Evolutionary conservation across 2,113 vertebrate genomes (phyloP), one percentile per base, ranked within the genome.

Genomic region (Tenrec ecaudatus): DNA sequence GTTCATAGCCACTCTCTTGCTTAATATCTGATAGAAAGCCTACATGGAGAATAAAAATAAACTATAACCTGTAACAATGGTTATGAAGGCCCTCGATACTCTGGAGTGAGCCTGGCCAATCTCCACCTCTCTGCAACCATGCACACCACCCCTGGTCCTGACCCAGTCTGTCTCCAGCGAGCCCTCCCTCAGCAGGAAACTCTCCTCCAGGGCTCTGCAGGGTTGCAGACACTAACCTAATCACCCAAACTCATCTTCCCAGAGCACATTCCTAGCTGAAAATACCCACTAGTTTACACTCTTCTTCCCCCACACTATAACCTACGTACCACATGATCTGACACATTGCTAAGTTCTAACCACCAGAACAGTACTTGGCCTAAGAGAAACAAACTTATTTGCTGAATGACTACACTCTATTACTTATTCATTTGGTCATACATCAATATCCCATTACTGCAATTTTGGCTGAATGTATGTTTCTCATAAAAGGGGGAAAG

Each of bases 1-100:
- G 29, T 83, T 91, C 1, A n/a, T 12, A 92, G 22, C 17, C 11
- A 82, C 15, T 86, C 38, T 85, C 36, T 71, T 87, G 73, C 6
- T 95, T 78, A 89, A 91, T 80, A 82, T 47, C n/a, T 60, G 92
- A 78, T 4, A 90, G 11, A 85, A 17, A 47, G 16, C 68, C 27
- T 82, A 77, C 29, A 81, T 3, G 43, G 11, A 93, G 17, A 86
- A 89, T 64, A 92, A 89, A 66, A 86, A 89, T 64, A 92, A 89
- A 66, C 86, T 71, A 23, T 60, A 79, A 87, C 17, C 62, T 3
- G 3, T 82, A 71, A 80, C 6, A 29, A 6, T 68, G 43, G 38
- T 57, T 29, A 60, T 2, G 29, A 71, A 92, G 27, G 60, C 31
- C 1, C 43, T 58, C 79, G 1, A 68, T 12, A 53, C 23, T 82